Evolutionary conservation across 2,888 invertebrate genomes (phyloP), one percentile per base, ranked within the genome.

Genomic region (Tetropium fuscum): DNA sequence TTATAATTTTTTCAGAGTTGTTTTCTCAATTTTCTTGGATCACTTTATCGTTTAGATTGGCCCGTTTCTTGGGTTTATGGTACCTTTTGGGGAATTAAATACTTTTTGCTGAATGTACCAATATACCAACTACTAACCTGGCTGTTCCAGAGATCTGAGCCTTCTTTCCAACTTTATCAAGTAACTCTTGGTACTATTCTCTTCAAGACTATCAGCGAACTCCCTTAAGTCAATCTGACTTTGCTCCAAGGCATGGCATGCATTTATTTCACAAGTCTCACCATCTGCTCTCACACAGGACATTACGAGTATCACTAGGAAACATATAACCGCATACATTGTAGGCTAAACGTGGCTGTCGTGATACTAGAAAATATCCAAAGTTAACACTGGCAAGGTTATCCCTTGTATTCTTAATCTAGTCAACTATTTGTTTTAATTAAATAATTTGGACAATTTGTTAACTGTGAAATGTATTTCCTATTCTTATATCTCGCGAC

Each of bases 141-240:
- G 85, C 77, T 90, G 90, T 79, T 91, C 91, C 56, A 91, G 85
- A 4, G 90, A 88, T 58, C 88, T 81, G 15, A 91, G 78, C 58
- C 90, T 80, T 34, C 89, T 83, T 64, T 90, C 90, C 41, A 90
- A 77, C 66, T 85, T 84, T 40, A 84, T 77, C 79, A 87, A 82
- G 57, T 84, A 83, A 49, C 56, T 56, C 53, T 68, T 66, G 16
- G 61, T 68, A 18, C 62, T 57, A 48, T 84, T 84, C 7, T 76
- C 74, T 18, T 74, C 74, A 43, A 74, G 66, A 51, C 64, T 72
- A 51, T 76, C 75, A 5, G 66, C 66, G 45, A 73, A 70, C 48
- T 74, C 74, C 40, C 69, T 73, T n/a, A 74, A 44, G 41, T 74
- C 62, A 22, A 74, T 74, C 55, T 74, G 66, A 58, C 73, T 73